These are phyloP conservation scores for Rana temporaria DNA, from an alignment of 2,113 vertebrate genomes.

Conservation along the genomic window DNA sequence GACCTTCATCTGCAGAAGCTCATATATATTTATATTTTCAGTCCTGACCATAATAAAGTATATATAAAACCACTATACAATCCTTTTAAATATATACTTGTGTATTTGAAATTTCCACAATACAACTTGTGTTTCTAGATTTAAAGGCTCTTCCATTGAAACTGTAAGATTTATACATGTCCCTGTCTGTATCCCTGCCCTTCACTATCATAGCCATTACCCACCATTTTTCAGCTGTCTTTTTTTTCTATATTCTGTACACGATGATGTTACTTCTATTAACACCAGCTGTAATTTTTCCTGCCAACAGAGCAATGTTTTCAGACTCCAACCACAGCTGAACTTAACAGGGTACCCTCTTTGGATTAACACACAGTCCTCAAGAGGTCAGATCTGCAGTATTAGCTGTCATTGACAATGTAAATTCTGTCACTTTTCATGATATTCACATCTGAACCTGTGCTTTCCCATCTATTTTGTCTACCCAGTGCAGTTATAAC, in stretches of 20 bases:
- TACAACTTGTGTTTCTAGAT: too few relatives aligned
- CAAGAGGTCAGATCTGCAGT: constrained; percentile 14
- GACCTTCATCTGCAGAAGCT: too few relatives aligned
- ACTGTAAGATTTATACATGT: too few relatives aligned
- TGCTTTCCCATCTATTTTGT: constrained; percentile 10
- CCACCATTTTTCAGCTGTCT: background rate
- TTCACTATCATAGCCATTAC: background rate
- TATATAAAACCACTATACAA: too few relatives aligned
- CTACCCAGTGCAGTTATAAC: constrained; percentile 1
- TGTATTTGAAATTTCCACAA: too few relatives aligned
- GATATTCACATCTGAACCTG: background rate
- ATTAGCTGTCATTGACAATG: constrained; percentile 29
- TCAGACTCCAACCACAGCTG: background rate
- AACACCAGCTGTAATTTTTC: background rate
- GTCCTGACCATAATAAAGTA: too few relatives aligned
- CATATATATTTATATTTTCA: too few relatives aligned
- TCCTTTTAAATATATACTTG: too few relatives aligned
- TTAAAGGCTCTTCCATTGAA: too few relatives aligned
- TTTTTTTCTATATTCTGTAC: background rate
- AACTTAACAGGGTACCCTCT: constrained; percentile 45
- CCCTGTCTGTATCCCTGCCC: background rate
- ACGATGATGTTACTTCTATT: constrained; percentile 1
- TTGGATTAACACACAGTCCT: background rate
- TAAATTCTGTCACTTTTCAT: constrained; percentile 31
- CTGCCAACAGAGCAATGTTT: constrained; percentile 1